Conservation (phyloP, 2,888 invertebrate genomes). For the Pseudolycoriella hygida region DNA sequence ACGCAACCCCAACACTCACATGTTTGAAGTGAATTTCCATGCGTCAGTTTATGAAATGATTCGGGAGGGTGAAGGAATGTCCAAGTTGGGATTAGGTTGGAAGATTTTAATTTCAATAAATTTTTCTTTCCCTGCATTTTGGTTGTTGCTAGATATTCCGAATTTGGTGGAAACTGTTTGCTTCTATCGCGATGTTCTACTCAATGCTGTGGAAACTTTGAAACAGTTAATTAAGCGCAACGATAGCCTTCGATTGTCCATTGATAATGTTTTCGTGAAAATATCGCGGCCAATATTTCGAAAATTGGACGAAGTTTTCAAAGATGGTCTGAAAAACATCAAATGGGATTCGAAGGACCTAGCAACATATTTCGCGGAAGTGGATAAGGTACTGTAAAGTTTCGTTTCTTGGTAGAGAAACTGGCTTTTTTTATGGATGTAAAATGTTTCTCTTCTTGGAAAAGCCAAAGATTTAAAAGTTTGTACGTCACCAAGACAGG, state of each 20-base stretch:
- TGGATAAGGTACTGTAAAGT: constrained; percentile 34
- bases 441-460: too few relatives aligned
- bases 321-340: constrained; percentile 57
- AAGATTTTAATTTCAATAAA: too few relatives aligned
- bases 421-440: neutral
- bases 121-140: neutral
- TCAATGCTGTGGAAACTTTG: constrained; percentile 40
- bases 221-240: constrained; percentile 43
- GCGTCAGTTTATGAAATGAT: constrained; percentile 52
- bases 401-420: neutral
- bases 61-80: constrained; percentile 65
- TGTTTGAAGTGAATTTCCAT: constrained; percentile 56
- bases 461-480: too few relatives aligned
- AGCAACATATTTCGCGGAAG: constrained; percentile 21
- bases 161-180: constrained; percentile 57
- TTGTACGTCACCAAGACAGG: too few relatives aligned
- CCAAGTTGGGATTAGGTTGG: constrained; percentile 49
- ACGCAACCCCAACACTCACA: constrained; percentile 43
- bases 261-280: constrained; percentile 35
- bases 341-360: constrained; percentile 65
- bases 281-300: constrained; percentile 48
- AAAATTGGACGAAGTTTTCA: constrained; percentile 50
- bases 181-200: constrained; percentile 51
- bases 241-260: constrained; percentile 34
- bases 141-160: constrained; percentile 49